A percentile compares a stretch with the other conserved stretches of the same genome.
Conservation (phyloP, 2,888 invertebrate genomes). For the Mimas tiliae region DNA sequence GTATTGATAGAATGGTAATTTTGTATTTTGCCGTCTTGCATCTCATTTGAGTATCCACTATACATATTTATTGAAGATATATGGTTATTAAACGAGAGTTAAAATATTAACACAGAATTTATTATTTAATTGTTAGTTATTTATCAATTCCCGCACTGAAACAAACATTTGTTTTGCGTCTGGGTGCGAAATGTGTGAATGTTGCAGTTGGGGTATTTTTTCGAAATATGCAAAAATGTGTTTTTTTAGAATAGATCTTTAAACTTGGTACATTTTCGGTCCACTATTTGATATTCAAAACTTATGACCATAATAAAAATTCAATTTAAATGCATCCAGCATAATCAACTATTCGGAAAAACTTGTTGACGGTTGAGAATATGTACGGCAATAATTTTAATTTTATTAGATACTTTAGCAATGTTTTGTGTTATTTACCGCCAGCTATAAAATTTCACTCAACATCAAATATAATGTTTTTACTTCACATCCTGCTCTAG, state of each 20-base stretch:
- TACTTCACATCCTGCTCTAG: neutral
- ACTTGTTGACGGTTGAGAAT: neutral
- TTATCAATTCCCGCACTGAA: neutral
- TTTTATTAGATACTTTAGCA: neutral
- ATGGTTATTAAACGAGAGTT: no score
- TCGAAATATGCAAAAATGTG: no score
- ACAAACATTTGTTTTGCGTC: neutral
- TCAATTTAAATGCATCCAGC: neutral
- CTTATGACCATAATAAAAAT: neutral
- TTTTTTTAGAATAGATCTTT: no score
- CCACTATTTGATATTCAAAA: conserved; percentile 1
- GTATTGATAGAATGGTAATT: no score
- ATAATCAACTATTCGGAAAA: neutral
- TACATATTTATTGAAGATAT: no score
- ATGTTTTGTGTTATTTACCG: conserved; percentile 1
- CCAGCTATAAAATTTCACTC: neutral
- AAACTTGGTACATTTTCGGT: neutral
- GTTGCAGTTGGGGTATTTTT: no score
- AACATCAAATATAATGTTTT: conserved; percentile 5
- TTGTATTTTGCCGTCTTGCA: no score
- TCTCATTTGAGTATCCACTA: no score
- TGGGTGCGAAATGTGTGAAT: neutral
- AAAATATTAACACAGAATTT: no score
- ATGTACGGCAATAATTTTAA: neutral
- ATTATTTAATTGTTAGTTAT: no score